Conservation (phyloP, 2,113 vertebrate genomes). For the Gadus macrocephalus region DNA sequence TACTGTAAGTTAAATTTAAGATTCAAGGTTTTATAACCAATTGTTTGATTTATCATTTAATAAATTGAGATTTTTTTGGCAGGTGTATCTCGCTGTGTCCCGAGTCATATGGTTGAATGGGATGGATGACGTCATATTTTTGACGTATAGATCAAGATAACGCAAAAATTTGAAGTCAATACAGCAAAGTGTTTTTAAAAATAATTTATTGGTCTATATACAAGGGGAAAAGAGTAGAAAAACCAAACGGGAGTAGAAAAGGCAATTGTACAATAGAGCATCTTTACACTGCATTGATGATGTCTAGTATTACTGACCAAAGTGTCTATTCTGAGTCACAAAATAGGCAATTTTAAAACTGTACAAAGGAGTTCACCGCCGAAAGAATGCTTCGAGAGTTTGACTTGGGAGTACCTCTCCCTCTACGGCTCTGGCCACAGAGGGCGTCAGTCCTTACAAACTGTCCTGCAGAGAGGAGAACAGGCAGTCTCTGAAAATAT, state of each 20-base stretch:
- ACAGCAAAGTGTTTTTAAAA: slow-evolving; percentile 62
- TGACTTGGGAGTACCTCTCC: slow-evolving; percentile 22
- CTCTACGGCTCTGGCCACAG: background rate
- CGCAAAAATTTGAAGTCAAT: too few species aligned
- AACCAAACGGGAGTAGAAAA: slow-evolving; percentile 71
- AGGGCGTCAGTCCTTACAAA: background rate
- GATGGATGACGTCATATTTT: too few species aligned
- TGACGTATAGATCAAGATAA: too few species aligned
- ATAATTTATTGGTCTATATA: slow-evolving; percentile 81
- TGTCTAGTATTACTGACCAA: slow-evolving; percentile 29
- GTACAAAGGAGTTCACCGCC: slow-evolving; percentile 40
- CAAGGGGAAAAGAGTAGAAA: slow-evolving; percentile 69
- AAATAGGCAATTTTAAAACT: slow-evolving; percentile 34
- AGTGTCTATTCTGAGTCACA: slow-evolving; percentile 24
- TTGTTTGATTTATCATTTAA: slow-evolving; percentile 20
- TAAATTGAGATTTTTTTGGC: background rate
- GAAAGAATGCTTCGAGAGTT: background rate
- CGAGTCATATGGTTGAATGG: too few species aligned
- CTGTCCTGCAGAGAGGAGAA: slow-evolving; percentile 20
- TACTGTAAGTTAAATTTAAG: slow-evolving; percentile 7
- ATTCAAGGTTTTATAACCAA: background rate
- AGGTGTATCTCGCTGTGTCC: too few species aligned
- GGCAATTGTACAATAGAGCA: slow-evolving; percentile 65
- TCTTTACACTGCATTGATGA: slow-evolving; percentile 69
- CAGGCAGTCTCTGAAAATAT: slow-evolving; percentile 30